phyloP scores from a whole-genome alignment of 2,113 vertebrate species.

The Sphaerodactylus townsendi region DNA sequence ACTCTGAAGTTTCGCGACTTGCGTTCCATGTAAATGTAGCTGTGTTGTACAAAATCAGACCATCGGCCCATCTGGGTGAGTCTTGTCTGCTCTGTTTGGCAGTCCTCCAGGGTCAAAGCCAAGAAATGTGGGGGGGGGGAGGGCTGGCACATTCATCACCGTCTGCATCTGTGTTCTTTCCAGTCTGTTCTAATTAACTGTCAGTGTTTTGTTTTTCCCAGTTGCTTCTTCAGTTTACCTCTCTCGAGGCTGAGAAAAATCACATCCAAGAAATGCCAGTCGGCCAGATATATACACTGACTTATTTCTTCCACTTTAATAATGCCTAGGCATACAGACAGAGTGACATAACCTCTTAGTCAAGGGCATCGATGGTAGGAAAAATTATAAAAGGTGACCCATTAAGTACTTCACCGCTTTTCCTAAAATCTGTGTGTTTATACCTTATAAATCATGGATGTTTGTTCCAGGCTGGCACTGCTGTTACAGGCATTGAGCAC shows the following conservation, averaged over 20 bases:
- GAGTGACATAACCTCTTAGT: conserved; percentile 60
- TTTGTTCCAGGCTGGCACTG: conserved; percentile 46
- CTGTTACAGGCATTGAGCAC: conserved; percentile 12
- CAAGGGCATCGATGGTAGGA: conserved; percentile 57
- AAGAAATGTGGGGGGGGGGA: too few species aligned
- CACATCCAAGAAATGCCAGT: neutral
- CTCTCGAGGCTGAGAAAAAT: neutral
- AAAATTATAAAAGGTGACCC: conserved; percentile 67
- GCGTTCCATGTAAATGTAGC: too few species aligned
- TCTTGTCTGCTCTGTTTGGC: too few species aligned
- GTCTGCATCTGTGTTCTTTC: neutral
- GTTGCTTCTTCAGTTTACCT: conserved; percentile 11
- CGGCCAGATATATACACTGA: conserved; percentile 28
- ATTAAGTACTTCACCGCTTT: conserved; percentile 58
- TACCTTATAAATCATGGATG: conserved; percentile 44
- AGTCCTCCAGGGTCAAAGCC: too few species aligned
- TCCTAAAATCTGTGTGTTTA: conserved; percentile 61
- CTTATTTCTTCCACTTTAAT: conserved; percentile 59
- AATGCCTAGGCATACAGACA: conserved; percentile 46
- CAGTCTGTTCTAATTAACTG: conserved; percentile 10
- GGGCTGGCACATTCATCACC: too few species aligned
- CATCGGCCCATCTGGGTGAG: too few species aligned
- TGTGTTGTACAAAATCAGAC: too few species aligned
- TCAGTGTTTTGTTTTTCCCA: neutral
- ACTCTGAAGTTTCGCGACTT: too few species aligned